A percentile compares a stretch with the other conserved stretches of the same genome.
phyloP scores from a whole-genome alignment of 2,888 invertebrate species.

The Trichopria drosophilae region DNA sequence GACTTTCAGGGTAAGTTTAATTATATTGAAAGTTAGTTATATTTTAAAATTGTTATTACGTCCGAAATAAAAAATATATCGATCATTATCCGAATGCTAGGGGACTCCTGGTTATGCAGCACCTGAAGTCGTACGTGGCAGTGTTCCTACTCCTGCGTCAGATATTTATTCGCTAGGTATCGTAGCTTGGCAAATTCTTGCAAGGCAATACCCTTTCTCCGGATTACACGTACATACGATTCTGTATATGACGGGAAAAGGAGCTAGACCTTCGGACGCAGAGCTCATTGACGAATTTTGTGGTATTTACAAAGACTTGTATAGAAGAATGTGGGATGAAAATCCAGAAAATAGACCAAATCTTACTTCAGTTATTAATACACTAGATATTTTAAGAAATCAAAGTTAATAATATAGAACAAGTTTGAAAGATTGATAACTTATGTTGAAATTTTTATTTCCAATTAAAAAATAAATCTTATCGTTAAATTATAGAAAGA shows the following conservation, averaged over 20 bases:
- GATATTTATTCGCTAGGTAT: conserved; percentile 64
- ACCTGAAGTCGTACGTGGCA: conserved; percentile 61
- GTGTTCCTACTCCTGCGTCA: conserved; percentile 56
- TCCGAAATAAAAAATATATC: neutral
- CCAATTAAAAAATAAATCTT: neutral
- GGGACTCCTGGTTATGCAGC: conserved; percentile 64
- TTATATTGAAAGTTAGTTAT: neutral
- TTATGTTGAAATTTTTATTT: neutral
- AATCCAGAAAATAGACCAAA: conserved; percentile 38
- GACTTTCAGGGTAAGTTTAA: conserved; percentile 39
- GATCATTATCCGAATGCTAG: conserved; percentile 36
- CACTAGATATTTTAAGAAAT: conserved; percentile 36
- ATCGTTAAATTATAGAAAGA: conserved; percentile 14
- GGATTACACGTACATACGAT: conserved; percentile 50
- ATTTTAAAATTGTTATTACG: neutral
- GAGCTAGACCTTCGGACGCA: conserved; percentile 44
- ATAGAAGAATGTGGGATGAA: conserved; percentile 48
- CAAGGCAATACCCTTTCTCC: conserved; percentile 58
- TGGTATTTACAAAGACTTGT: conserved; percentile 49
- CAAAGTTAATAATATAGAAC: conserved; percentile 4
- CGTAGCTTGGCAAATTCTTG: conserved; percentile 63
- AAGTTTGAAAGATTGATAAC: neutral
- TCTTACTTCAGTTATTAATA: conserved; percentile 36
- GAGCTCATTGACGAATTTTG: conserved; percentile 44
- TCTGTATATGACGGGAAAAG: conserved; percentile 52